Evolutionary conservation across 2,888 invertebrate genomes (phyloP), one percentile per base, ranked within the genome.

Genomic region (Thereva unica): DNA sequence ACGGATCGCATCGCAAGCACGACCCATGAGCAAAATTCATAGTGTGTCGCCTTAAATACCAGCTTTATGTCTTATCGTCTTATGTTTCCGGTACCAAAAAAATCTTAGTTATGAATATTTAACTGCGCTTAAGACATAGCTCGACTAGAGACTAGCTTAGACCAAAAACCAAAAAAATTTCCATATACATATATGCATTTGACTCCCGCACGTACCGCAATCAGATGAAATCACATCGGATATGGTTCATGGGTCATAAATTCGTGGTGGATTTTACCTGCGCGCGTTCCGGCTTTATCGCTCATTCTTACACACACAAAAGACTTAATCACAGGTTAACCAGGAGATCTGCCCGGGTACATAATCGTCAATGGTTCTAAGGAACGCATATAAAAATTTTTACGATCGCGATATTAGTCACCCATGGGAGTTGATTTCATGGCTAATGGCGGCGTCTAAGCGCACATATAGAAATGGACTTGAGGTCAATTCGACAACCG

Each of bases 321-420:
- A 47, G 44, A 47, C 23, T 50, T 50, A 12, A 50, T 50, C 50
- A 50, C n/a, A 10, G 34, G 10, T 42, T 37, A 12, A 37, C 47
- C 10, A 8, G 34, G 6, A 38, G 23, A 56, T 44, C 23, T 4
- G 35, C n/a, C 44, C 42, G 23, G 23, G 42, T 44, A 35, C 37
- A 8, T 9, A 45, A 35, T 59, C 38, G 57, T 10, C 23, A 23
- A 23, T 23, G 5, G 47, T 12, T 37, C n/a, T 38, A 55, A 41
- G 41, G 40, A 59, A 45, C 10, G 37, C n/a, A 37, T 23, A 23
- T 23, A 23, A 23, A 47, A 59, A 47, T 47, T 47, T 59, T 59
- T 45, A 59, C 47, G n/a, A 47, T 23, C 37, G 57, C 38, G 35
- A 59, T 59, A 59, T 59, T 59, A 47, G 45, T 59, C 57, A 59